phyloP scores from a whole-genome alignment of 2,113 vertebrate species.

The Chloebia gouldiae region DNA sequence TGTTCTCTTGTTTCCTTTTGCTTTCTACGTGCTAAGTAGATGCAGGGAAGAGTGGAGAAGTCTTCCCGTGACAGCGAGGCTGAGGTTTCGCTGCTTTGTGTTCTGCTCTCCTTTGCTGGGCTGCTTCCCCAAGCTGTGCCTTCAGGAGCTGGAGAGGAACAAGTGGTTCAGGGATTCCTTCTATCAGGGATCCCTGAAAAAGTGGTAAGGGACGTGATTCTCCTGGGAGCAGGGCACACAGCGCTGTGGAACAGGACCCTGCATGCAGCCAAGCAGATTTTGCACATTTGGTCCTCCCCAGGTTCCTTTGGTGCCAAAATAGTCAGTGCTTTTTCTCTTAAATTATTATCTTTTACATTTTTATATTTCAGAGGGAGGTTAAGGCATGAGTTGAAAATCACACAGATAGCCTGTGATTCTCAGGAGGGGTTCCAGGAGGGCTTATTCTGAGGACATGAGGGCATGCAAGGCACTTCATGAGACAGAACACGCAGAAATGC shows the following conservation, averaged over 20 bases:
- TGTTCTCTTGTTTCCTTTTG: constrained; percentile 29
- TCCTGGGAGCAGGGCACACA: accelerated
- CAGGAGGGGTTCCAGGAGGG: background rate
- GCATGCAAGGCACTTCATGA: background rate
- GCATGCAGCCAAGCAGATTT: background rate
- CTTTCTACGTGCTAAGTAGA: constrained; percentile 51
- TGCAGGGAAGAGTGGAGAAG: constrained; percentile 10
- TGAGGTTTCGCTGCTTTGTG: accelerated
- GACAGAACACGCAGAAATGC: background rate
- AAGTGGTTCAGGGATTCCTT: background rate
- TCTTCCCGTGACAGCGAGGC: background rate
- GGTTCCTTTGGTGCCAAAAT: background rate
- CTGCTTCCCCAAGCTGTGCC: background rate
- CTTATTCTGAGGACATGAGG: background rate
- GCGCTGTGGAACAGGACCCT: background rate
- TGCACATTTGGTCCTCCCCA: background rate
- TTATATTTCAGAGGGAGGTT: background rate
- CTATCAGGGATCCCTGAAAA: background rate
- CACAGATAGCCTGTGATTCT: background rate
- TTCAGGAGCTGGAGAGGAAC: background rate
- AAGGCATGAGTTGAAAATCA: background rate
- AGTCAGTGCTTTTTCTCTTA: background rate
- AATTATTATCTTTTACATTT: background rate
- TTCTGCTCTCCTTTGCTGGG: background rate
- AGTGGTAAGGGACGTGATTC: background rate